Percentiles rank a stretch among this genome's conserved stretches.
Evolutionary conservation across 2,797 vertebrate genomes (phyloP).

Genomic region (Pogoniulus pusillus): DNA sequence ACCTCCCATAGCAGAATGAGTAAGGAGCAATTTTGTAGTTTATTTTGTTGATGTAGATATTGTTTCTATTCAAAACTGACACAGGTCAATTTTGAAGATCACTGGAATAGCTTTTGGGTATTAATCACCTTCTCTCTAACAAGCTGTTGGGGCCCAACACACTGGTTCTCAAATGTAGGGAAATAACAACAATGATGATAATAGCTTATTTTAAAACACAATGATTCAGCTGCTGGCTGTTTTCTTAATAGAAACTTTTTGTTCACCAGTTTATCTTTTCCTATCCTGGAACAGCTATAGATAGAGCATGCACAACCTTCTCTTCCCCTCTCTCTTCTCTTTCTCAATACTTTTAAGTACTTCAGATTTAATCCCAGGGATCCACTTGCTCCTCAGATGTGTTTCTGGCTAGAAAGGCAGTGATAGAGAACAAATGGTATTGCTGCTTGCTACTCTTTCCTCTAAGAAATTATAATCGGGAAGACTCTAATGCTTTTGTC

Average conservation of each 20-base stretch:
- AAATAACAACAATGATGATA: no score
- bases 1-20: not conserved
- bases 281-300: not conserved
- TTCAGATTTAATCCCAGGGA: not conserved
- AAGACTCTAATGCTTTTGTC: not conserved
- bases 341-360: fast-evolving
- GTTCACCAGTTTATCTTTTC: not conserved
- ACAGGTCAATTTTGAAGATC: not conserved
- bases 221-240: not conserved
- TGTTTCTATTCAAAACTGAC: not conserved
- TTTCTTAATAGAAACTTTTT: not conserved
- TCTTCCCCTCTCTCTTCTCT: fast-evolving
- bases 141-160: not conserved
- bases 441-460: not conserved
- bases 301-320: not conserved
- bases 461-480: not conserved
- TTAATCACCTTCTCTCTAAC: not conserved
- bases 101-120: not conserved
- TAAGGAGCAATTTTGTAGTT: not conserved
- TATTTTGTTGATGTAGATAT: not conserved
- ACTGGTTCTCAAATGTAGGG: not conserved
- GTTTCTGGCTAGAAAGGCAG: not conserved
- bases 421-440: not conserved
- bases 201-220: not conserved
- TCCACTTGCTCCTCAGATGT: not conserved